Evolutionary conservation across 2,113 vertebrate species (phyloP), one percentile per base, ranked within the genome.

Genomic region (Campylomormyrus tamandua): DNA sequence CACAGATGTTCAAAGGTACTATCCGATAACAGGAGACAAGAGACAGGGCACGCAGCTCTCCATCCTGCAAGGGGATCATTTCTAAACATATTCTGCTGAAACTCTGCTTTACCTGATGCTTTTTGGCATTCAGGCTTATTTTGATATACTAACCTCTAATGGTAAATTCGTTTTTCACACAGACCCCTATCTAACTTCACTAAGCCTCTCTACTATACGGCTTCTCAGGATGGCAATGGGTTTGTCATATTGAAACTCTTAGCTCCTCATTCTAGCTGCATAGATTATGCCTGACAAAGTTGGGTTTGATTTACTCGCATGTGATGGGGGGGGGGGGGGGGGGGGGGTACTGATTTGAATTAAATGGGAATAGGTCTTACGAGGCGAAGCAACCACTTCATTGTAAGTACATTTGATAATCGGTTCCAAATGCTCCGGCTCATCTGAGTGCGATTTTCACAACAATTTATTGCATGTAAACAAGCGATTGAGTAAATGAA

Each of bases 401-500:
- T 93, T 92, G 52, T 91, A 90, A 90, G 91, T 90, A 91, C 92
- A 92, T 92, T 66, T 89, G 86, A 83, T 93, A 95, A 95, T 94
- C 89, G 74, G 88, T 95, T 93, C 93, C 92, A 94, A 94, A 94
- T 94, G 92, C 92, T 87, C 89, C 35, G 24, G 87, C 92, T 93
- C 91, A 92, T 93, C 93, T 92, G 91, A 93, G 90, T 90, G 89
- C 90, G 91, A 94, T 94, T 95, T 94, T 94, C 92, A 92, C 93
- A 94, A 94, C 91, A 91, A 90, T 93, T 91, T 93, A 92, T 93
- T 92, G 91, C 91, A 92, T 92, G 92, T 92, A 92, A 95, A 94
- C 92, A 93, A 91, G 89, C 88, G 48, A 84, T 90, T 27, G 46
- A 92, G 31, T 85, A 91, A 92, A 91, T 39, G 27, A 92, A 93